phyloP scores from a whole-genome alignment of 2,888 invertebrate species.

The Nesidiocoris tenuis region DNA sequence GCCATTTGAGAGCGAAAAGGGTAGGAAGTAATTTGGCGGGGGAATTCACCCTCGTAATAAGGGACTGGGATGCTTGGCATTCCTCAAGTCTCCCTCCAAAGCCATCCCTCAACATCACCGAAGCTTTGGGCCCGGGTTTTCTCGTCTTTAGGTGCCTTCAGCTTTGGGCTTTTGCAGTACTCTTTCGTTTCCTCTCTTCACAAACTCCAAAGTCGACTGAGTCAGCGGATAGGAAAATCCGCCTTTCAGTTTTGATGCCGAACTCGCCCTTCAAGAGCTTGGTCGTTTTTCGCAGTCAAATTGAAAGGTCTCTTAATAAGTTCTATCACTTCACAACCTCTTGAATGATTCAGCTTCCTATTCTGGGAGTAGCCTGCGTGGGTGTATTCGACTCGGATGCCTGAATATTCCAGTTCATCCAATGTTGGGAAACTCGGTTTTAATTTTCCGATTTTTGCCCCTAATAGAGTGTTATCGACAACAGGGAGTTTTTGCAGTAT shows the following conservation, averaged over 20 bases:
- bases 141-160: too few species aligned
- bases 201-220: not conserved
- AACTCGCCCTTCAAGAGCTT: slow-evolving; percentile 4
- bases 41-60: slow-evolving; percentile 42
- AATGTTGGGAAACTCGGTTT: too few species aligned
- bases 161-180: too few species aligned
- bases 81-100: slow-evolving; percentile 3
- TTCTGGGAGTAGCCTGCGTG: too few species aligned
- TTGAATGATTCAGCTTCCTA: too few species aligned
- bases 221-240: not conserved
- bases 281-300: slow-evolving; percentile 4
- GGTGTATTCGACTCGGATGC: too few species aligned
- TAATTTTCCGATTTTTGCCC: too few species aligned
- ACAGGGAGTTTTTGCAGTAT: too few species aligned
- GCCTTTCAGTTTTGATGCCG: not conserved
- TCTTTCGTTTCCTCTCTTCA: slow-evolving; percentile 6
- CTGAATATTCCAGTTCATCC: too few species aligned
- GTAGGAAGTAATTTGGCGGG: slow-evolving; percentile 39
- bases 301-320: slow-evolving; percentile 46
- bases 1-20: slow-evolving; percentile 18
- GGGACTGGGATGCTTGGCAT: slow-evolving; percentile 15
- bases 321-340: slow-evolving; percentile 41
- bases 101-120: slow-evolving; percentile 12
- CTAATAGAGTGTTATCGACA: too few species aligned
- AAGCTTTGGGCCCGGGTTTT: slow-evolving; percentile 3